These are phyloP conservation scores for Pasiphila rectangulata DNA, from an alignment of 2,888 invertebrate species.

Conservation along the genomic window DNA sequence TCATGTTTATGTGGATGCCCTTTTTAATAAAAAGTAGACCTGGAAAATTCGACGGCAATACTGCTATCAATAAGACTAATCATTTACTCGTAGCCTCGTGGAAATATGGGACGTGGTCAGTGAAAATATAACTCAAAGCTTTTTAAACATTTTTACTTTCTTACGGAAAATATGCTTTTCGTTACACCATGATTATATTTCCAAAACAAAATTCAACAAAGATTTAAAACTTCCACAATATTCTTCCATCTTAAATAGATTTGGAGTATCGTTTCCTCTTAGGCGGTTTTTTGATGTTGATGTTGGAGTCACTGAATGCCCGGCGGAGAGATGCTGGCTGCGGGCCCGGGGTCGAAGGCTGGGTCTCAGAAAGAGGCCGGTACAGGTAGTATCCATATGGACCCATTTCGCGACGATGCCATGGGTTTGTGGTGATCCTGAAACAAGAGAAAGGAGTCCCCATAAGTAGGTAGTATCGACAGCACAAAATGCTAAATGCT, in stretches of 20 bases:
- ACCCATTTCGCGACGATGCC: constrained; percentile 82
- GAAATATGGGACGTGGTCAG: too few relatives aligned
- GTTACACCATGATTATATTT: constrained; percentile 8
- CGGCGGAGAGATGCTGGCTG: constrained; percentile 46
- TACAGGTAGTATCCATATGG: constrained; percentile 82
- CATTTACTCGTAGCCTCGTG: too few relatives aligned
- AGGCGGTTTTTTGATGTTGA: constrained; percentile 54
- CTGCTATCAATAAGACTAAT: too few relatives aligned
- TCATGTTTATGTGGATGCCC: too few relatives aligned
- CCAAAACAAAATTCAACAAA: not conserved
- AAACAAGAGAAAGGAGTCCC: too few relatives aligned
- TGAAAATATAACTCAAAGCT: too few relatives aligned
- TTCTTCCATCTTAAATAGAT: constrained; percentile 48
- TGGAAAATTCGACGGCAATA: too few relatives aligned
- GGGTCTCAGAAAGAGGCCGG: constrained; percentile 61
- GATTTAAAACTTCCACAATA: constrained; percentile 4
- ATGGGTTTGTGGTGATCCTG: constrained; percentile 82
- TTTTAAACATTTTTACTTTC: too few relatives aligned
- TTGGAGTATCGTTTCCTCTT: constrained; percentile 67
- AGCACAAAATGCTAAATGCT: too few relatives aligned
- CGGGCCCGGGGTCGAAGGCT: constrained; percentile 40
- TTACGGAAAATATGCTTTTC: too few relatives aligned
- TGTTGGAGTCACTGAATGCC: constrained; percentile 64
- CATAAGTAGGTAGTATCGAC: too few relatives aligned
- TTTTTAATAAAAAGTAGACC: too few relatives aligned